phyloP scores from a whole-genome alignment of 2,797 vertebrate species.

The Rhinoraja longicauda region DNA sequence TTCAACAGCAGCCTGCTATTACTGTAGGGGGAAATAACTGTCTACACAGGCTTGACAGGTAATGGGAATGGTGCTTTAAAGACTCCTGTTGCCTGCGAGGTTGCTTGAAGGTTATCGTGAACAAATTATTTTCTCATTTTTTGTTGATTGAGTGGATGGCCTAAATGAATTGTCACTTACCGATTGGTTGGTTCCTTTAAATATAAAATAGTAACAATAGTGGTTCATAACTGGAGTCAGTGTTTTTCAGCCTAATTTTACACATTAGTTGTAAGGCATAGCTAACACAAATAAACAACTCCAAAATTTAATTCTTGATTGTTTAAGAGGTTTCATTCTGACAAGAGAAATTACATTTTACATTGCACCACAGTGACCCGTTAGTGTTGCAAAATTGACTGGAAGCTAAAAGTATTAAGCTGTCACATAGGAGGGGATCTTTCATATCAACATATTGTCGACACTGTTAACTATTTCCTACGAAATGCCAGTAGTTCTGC shows the following conservation, averaged over 20 bases:
- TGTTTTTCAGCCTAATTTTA: constrained; percentile 66
- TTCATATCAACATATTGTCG: background rate
- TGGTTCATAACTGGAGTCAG: constrained; percentile 62
- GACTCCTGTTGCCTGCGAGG: constrained; percentile 61
- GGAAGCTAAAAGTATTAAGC: background rate
- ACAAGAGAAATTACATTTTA: constrained; percentile 7
- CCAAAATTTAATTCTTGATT: background rate
- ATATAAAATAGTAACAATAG: constrained; percentile 64
- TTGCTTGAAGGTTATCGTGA: constrained; percentile 68
- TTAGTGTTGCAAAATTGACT: background rate
- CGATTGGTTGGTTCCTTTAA: constrained; percentile 63
- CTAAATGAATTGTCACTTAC: constrained; percentile 73
- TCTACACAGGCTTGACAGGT: constrained; percentile 51
- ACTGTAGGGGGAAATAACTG: constrained; percentile 64
- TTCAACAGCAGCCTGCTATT: constrained; percentile 72
- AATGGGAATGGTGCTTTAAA: constrained; percentile 59
- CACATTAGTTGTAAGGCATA: constrained; percentile 49
- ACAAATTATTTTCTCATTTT: constrained; percentile 74
- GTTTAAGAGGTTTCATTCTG: background rate
- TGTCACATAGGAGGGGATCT: background rate
- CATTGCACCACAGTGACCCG: too few species aligned
- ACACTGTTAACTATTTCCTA: background rate
- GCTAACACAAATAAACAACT: background rate
- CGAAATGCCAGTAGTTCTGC: too few species aligned
- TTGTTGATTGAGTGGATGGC: constrained; percentile 64